Evolutionary conservation across 2,888 invertebrate genomes (phyloP), one percentile per base, ranked within the genome.

Genomic region (Agonopterix alstromeriana): DNA sequence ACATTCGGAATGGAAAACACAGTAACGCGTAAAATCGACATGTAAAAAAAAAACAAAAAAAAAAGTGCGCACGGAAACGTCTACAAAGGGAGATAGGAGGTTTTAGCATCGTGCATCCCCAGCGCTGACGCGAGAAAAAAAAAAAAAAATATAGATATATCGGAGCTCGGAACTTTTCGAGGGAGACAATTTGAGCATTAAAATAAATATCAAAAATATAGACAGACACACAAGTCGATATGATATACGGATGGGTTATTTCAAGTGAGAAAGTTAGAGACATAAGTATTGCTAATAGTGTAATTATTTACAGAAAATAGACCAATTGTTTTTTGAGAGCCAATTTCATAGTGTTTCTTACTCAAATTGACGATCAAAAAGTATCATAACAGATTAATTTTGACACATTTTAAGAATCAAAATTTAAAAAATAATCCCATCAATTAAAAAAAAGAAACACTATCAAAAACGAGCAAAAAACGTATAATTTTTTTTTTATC

Each of bases 91-190:
- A 82, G 80, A 69, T 74, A 77, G 82, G 79, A 78, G 79, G 70
- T 74, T 73, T 68, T 79, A 87, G 88, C 86, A 88, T 82, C 88
- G 88, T 88, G 88, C 88, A 88, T 88, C 88, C 88, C 88, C 88
- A 82, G 82, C 77, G 74, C 79, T 74, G 82, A 79, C 87, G 86
- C 86, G 86, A 82, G 73, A 77, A 65, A 58, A 67, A 70, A 63
- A 68, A 67, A 69, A 70, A 65, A 67, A 69, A 72, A 67, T 63
- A 61, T 63, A 61, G 66, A 27, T 27, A 27, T 27, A 17, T 67
- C 70, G 76, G 82, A 84, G 82, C 83, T 77, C 85, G 82, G 86
- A 83, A 78, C 77, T 70, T 71, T 73, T 74, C 78, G 86, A 88
- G 88, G 88, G 86, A 85, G 85, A 82, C 87, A 82, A 84, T 82